Evolutionary conservation across 2,113 vertebrate species (phyloP).

Genomic region (Notothenia rossii): DNA sequence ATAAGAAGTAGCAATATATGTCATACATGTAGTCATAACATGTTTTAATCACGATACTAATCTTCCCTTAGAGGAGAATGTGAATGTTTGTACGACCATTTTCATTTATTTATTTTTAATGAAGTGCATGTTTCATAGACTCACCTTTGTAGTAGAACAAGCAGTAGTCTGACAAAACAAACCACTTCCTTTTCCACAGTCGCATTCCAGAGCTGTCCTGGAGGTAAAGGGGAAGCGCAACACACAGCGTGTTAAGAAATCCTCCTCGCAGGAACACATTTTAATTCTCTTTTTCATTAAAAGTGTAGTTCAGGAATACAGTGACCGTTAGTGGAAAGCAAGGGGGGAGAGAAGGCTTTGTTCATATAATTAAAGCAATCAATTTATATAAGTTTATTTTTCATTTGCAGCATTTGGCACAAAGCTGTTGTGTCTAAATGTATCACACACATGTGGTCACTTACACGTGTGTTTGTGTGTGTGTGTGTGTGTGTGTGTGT

Average conservation of each 20-base stretch:
- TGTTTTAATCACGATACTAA: slow-evolving; percentile 34
- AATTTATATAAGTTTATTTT: too few species aligned
- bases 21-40: slow-evolving; percentile 36
- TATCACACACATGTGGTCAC: neutral
- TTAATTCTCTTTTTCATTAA: slow-evolving; percentile 51
- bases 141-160: slow-evolving; percentile 99
- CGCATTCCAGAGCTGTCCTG: slow-evolving; percentile 99
- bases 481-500: too few species aligned
- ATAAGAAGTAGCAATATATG: neutral
- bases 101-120: slow-evolving; percentile 6
- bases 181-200: slow-evolving; percentile 98
- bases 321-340: neutral
- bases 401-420: neutral
- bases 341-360: neutral
- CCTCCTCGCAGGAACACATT: neutral
- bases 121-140: slow-evolving; percentile 65
- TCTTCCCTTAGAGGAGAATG: slow-evolving; percentile 14
- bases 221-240: slow-evolving; percentile 71
- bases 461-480: too few species aligned
- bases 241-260: slow-evolving; percentile 42
- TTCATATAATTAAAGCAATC: too few species aligned
- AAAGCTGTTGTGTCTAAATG: slow-evolving; percentile 19
- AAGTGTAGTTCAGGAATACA: slow-evolving; percentile 28
- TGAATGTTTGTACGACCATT: neutral
- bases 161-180: slow-evolving; percentile 97